These are phyloP conservation scores for Pherbina coryleti DNA, from an alignment of 2,888 invertebrate species.

Conservation along the genomic window DNA sequence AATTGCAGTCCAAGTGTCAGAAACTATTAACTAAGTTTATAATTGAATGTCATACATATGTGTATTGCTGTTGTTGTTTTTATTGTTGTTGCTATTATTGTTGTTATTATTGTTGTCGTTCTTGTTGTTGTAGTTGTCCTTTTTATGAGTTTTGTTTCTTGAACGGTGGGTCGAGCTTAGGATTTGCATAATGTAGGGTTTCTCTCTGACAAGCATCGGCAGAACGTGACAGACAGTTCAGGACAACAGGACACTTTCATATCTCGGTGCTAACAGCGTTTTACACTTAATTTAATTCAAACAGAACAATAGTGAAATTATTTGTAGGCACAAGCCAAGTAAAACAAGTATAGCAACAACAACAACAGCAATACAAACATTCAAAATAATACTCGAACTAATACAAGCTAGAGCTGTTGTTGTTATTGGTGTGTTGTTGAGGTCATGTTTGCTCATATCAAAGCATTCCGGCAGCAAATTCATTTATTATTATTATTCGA, in stretches of 20 bases:
- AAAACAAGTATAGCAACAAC: background rate
- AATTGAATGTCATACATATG: background rate
- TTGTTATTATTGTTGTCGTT: too few relatives aligned
- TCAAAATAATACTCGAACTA: background rate
- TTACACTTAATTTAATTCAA: constrained; percentile 29
- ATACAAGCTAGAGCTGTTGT: background rate
- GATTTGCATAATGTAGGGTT: background rate
- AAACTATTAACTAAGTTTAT: background rate
- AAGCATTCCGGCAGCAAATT: constrained; percentile 5
- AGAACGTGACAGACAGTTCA: background rate
- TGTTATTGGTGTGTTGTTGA: background rate
- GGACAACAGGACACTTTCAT: background rate
- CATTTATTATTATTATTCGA: constrained; percentile 11
- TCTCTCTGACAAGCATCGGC: background rate
- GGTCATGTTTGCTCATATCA: background rate
- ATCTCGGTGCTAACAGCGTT: constrained; percentile 3
- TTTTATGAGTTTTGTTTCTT: too few relatives aligned
- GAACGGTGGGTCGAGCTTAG: background rate
- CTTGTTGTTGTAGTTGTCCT: too few relatives aligned
- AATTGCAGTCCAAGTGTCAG: background rate
- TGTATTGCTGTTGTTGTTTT: background rate
- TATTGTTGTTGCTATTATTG: too few relatives aligned
- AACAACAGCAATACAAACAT: background rate
- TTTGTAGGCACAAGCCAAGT: background rate
- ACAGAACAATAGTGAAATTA: background rate